phyloP scores from a whole-genome alignment of 2,113 vertebrate species.

The Axis porcinus region DNA sequence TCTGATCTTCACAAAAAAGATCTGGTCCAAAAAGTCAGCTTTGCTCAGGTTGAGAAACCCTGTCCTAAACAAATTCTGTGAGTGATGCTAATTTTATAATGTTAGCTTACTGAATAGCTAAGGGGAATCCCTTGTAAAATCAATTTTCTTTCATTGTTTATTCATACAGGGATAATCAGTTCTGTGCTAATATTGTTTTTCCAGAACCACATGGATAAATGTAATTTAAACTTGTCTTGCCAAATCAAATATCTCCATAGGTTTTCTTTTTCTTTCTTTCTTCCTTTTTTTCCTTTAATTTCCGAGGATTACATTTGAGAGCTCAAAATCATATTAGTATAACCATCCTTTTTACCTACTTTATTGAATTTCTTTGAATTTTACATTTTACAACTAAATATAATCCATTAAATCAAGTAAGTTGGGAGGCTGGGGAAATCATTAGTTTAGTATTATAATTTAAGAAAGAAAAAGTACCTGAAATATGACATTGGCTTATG shows the following conservation, averaged over 20 bases:
- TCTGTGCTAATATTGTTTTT: conserved; percentile 22
- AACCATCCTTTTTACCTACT: neutral
- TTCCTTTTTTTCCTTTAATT: neutral
- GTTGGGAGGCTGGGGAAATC: neutral
- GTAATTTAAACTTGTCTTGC: neutral
- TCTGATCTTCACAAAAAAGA: neutral
- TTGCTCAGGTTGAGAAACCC: neutral
- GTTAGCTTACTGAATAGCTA: neutral
- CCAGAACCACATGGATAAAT: neutral
- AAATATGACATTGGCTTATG: neutral
- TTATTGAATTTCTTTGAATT: conserved; percentile 36
- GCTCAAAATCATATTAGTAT: neutral
- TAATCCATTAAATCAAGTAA: neutral
- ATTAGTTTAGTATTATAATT: neutral
- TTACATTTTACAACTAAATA: conserved; percentile 2
- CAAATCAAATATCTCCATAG: neutral
- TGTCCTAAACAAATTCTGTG: neutral
- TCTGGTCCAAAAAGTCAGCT: neutral
- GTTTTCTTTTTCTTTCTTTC: neutral
- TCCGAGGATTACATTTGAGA: conserved; percentile 1
- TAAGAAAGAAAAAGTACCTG: neutral
- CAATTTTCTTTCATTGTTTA: neutral
- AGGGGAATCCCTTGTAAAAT: neutral
- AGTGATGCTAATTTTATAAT: neutral
- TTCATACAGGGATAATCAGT: neutral